Evolutionary conservation across 2,888 invertebrate species (phyloP).

Genomic region (Drosophila anceps): DNA sequence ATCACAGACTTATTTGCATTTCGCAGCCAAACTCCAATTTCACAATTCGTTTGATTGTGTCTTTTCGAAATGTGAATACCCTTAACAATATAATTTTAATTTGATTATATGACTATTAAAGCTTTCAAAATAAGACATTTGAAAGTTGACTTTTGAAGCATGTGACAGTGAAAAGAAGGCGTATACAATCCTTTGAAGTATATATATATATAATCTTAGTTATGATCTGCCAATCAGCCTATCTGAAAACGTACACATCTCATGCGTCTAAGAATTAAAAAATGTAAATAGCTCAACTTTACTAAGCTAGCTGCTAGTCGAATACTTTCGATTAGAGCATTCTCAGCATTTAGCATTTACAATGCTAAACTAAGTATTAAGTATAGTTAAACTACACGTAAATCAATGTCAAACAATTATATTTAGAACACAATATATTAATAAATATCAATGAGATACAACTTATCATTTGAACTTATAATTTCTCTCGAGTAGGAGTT

Average conservation of each 20-base stretch:
- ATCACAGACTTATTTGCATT: constrained; percentile 1
- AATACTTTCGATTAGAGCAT: neutral
- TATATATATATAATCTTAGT: neutral
- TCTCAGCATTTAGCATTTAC: neutral
- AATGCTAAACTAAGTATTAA: neutral
- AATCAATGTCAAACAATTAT: neutral
- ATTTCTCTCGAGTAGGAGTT: neutral
- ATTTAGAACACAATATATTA: neutral
- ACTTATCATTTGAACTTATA: neutral
- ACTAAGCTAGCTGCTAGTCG: neutral
- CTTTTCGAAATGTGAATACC: constrained; percentile 7
- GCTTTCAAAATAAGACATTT: neutral
- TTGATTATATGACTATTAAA: neutral
- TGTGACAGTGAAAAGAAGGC: neutral
- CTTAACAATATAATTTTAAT: neutral
- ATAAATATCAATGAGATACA: neutral
- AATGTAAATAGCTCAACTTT: too few species aligned
- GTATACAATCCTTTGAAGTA: neutral
- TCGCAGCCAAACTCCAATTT: neutral
- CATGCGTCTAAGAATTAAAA: too few species aligned
- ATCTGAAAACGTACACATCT: too few species aligned
- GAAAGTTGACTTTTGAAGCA: neutral
- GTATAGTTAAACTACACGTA: neutral
- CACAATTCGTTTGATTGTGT: neutral
- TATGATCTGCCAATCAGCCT: too few species aligned